Conservation (phyloP, 2,797 vertebrate genomes). For the Pempheris klunzingeri region DNA sequence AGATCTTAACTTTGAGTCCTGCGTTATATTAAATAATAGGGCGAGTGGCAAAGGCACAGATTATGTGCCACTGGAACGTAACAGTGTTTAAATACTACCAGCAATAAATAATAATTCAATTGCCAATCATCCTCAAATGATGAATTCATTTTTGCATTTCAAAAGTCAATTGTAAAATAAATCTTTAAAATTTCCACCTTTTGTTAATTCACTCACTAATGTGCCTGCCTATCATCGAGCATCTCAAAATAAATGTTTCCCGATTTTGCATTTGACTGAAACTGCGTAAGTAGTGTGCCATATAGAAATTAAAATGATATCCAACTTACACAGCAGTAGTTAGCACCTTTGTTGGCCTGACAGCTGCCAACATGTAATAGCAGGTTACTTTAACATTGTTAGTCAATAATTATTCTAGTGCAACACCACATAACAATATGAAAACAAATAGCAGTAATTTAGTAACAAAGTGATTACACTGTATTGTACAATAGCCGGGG, state of each 20-base stretch:
- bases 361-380: background rate
- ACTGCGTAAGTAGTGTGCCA: background rate
- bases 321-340: background rate
- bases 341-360: background rate
- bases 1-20: background rate
- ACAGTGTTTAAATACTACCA: background rate
- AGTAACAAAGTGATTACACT: constrained; percentile 5
- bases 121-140: background rate
- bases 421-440: background rate
- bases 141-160: background rate
- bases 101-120: background rate
- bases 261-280: background rate
- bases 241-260: background rate
- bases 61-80: background rate
- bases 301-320: background rate
- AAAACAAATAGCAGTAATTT: background rate
- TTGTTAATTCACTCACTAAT: background rate
- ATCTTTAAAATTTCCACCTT: too few relatives aligned
- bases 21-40: background rate
- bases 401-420: constrained; percentile 1
- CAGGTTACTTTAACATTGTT: background rate
- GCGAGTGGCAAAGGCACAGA: background rate
- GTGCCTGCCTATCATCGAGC: background rate
- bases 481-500: background rate
- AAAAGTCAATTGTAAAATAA: background rate